Conservation (phyloP, 2,797 vertebrate species). For the Discoglossus pictus region DNA sequence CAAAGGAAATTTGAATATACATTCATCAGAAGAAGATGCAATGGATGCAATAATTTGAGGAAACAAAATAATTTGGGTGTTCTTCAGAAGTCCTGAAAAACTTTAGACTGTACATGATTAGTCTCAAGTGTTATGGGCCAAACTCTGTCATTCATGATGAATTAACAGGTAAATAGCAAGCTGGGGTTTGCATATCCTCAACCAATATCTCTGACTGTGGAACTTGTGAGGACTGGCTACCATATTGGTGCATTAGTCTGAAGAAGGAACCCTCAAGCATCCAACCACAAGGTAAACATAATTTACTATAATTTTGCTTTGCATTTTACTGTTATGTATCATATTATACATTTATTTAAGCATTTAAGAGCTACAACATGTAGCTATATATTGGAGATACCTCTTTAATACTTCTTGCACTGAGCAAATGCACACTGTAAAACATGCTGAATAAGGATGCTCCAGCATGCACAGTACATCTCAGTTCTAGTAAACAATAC, state of each 20-base stretch:
- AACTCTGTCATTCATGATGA: background rate
- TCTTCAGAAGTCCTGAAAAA: slow-evolving; percentile 13
- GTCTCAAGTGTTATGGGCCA: background rate
- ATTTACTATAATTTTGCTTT: too few species aligned
- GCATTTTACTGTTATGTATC: too few species aligned
- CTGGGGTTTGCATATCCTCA: slow-evolving; percentile 13
- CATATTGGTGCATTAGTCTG: background rate
- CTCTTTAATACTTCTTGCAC: too few species aligned
- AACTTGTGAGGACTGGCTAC: slow-evolving; percentile 15
- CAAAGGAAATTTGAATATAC: slow-evolving; percentile 10
- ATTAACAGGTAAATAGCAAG: slow-evolving; percentile 8
- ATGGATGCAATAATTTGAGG: background rate
- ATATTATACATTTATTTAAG: too few species aligned
- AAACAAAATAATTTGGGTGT: slow-evolving; percentile 17
- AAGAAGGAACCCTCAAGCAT: slow-evolving; percentile 1
- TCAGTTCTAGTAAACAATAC: background rate
- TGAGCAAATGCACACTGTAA: too few species aligned
- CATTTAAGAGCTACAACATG: too few species aligned
- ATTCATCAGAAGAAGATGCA: slow-evolving; percentile 11
- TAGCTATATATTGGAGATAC: too few species aligned
- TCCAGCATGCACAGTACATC: background rate
- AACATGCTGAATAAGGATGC: too few species aligned
- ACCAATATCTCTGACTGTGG: slow-evolving; percentile 12
- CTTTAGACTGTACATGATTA: background rate
- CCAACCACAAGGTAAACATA: slow-evolving; percentile 20